Evolutionary conservation across 2,797 vertebrate genomes (phyloP), one percentile per base, ranked within the genome.

Genomic region (Neoniphon sammara): DNA sequence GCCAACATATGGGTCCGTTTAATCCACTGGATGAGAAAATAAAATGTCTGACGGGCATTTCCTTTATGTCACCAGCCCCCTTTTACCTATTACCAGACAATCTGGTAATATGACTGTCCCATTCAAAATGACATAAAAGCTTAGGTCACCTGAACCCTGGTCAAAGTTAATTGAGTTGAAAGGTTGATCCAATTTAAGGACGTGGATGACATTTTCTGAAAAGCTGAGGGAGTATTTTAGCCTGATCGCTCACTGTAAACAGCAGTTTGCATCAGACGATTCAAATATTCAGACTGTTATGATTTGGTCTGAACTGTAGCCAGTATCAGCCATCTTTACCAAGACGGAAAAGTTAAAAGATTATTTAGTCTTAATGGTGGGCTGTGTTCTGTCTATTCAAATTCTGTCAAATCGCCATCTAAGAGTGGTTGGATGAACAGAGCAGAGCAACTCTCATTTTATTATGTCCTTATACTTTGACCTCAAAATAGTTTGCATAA

Each of bases 121-220:
- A 25, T 61, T 63, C 56, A 31, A 68, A 66, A 68, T 47, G 46
- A 77, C 39, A 55, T 62, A 62, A 85, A 77, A 56, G 65, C 18
- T 4, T 66, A 54, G n/a, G n/a, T 61, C 58, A 57, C 73, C 68
- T 49, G 20, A 15, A 60, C 12, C 36, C 20, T 44, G 10, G 14
- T 15, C 36, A 44, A 31, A 6, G 30, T 55, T 58, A 62, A 18
- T 66, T 64, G 54, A 57, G 30, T 49, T 46, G 39, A 52, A 63
- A 59, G 58, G 44, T 73, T 76, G 49, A 67, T 76, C 11, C 77
- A 67, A 82, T 80, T 67, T 76, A 72, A 75, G 69, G 75, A 56
- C 44, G 66, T 64, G 75, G 42, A 56, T 68, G 15, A 42, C 70
- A 47, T 21, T 72, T 27, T 62, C 46, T 46, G 36, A 73, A 77